Base-by-base conservation (phyloP, 2,113 vertebrate species). In the Gnathonemus longibarbis region DNA sequence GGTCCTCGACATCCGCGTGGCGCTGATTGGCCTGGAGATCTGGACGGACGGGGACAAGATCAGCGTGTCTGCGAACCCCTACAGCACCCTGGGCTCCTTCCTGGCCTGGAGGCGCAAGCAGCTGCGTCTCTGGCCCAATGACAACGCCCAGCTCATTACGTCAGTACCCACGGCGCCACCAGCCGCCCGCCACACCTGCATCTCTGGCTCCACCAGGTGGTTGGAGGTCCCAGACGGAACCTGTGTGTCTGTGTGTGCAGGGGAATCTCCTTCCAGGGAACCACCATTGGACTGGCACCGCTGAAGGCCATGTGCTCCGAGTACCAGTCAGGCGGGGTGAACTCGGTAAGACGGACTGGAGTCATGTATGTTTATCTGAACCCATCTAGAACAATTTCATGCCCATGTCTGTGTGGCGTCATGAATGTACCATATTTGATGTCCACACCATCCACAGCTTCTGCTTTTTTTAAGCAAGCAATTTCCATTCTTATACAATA, bases 61-160 rank as follows among this genome's bases (percentile, higher is more conserved):
- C 87, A 95, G 92, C 4, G 95, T 99, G 58, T 96, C 96, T 0
- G 95, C 96, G 88, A 99, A 99, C 91, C 97, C 98, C 0, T 98
- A 98, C 94, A 96, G 96, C 90, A 98, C 98, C 4, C 95, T 99
- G 92, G 97, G 96, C 84, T 96, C 96, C 0, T 99, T 99, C 93
- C 96, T 99, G 89, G 94, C 96, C 84, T 99, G 98, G 98, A 97
- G 98, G 19, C 95, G 96, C 91, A 99, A 96, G 93, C 95, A 97
- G 89, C 95, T 99, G 6, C 24, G n/a, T 50, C 70, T 88, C 66
- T 96, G 97, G 87, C 97, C 96, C 56, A 97, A 99, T 0, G 98
- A 99, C 94, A 99, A 99, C 0, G 97, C 98, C 88, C 98, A 99
- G n/a, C 94, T 99, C 42, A 95, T 99, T 95, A 99, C 98, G 98